These are phyloP conservation scores for Pelodiscus sinensis DNA, from an alignment of 2,113 vertebrate species.

Conservation along the genomic window DNA sequence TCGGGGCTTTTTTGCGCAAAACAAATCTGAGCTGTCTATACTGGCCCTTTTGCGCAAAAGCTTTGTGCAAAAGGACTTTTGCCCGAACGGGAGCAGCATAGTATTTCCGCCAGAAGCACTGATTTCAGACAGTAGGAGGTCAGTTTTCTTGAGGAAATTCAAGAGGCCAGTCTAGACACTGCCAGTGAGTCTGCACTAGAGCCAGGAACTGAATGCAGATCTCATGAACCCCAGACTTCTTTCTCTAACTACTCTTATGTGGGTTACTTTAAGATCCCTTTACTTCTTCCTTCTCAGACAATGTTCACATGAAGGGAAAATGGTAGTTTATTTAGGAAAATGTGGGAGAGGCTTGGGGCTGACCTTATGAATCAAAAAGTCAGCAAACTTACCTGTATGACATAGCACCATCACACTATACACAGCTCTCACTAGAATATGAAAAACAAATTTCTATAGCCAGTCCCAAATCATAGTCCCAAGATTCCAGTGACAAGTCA, in stretches of 20 bases:
- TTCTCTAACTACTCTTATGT: fast-evolving
- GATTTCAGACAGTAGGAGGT: no score
- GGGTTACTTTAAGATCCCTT: neutral
- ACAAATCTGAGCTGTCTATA: no score
- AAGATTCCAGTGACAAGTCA: neutral
- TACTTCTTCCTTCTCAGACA: neutral
- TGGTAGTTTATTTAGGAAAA: neutral
- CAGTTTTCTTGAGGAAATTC: no score
- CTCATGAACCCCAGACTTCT: neutral
- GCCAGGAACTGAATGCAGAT: neutral
- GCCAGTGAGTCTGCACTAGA: neutral
- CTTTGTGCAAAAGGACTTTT: no score
- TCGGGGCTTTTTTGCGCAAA: no score
- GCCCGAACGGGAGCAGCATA: no score
- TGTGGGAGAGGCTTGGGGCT: neutral
- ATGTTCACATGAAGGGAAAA: neutral
- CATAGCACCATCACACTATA: neutral
- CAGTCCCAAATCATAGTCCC: neutral
- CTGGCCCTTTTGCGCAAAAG: no score
- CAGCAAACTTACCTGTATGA: neutral
- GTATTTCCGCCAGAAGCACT: no score
- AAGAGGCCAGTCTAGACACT: no score
- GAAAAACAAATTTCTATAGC: neutral
- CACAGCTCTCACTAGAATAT: neutral
- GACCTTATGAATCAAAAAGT: fast-evolving